Percentiles rank a stretch among this genome's conserved stretches.
Conservation (phyloP, 2,797 vertebrate genomes). For the Botia kubotai region DNA sequence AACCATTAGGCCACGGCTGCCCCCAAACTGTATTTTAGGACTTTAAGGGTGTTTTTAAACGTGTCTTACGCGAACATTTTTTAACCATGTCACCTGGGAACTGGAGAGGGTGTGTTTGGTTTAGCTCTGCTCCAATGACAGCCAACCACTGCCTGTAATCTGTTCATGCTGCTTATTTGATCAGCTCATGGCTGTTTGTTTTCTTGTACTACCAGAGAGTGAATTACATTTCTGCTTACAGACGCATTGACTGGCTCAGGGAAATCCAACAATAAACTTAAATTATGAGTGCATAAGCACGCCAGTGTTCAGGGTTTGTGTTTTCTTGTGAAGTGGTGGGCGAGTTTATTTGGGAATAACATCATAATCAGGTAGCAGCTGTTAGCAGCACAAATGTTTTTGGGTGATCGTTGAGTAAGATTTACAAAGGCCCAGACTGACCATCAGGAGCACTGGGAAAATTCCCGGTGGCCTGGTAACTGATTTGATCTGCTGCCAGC, state of each 20-base stretch:
- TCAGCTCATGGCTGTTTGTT: constrained; percentile 51
- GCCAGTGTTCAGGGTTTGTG: constrained; percentile 40
- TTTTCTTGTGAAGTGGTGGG: constrained; percentile 52
- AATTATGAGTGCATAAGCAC: constrained; percentile 48
- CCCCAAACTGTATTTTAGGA: too few relatives aligned
- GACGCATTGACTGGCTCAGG: constrained; percentile 23
- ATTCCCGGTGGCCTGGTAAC: too few relatives aligned
- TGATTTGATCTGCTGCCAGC: too few relatives aligned
- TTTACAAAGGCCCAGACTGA: background rate
- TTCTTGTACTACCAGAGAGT: constrained; percentile 48
- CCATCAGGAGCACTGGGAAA: too few relatives aligned
- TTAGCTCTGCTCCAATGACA: constrained; percentile 46
- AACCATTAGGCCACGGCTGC: too few relatives aligned
- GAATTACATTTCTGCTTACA: constrained; percentile 45
- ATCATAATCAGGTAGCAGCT: constrained; percentile 44
- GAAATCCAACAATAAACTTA: constrained; percentile 55
- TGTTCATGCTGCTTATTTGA: constrained; percentile 56
- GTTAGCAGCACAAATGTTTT: constrained; percentile 58
- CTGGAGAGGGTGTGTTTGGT: constrained; percentile 48
- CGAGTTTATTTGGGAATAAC: constrained; percentile 55
- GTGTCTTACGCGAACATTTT: background rate
- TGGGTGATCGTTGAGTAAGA: background rate
- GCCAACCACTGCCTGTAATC: constrained; percentile 45
- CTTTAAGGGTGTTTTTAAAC: background rate
- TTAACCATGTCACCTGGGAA: constrained; percentile 12